Conservation (phyloP, 2,113 vertebrate genomes). For the Struthidea cinerea region DNA sequence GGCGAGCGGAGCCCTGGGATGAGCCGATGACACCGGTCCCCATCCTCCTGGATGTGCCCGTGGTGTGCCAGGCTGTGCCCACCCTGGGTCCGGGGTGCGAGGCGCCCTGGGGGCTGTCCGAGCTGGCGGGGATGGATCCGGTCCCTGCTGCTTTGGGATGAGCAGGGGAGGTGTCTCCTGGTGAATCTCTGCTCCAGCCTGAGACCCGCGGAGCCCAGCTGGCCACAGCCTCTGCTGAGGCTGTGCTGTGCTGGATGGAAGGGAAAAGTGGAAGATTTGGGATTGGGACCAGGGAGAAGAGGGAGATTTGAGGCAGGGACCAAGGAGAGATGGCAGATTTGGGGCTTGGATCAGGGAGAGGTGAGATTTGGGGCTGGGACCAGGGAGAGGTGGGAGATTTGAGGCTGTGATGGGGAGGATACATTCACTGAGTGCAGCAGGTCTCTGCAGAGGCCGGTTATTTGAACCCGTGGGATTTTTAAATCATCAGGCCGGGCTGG, state of each 20-base stretch:
- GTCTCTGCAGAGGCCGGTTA: not conserved
- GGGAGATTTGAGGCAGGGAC: not conserved
- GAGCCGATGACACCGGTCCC: rapidly evolving
- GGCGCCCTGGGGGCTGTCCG: not conserved
- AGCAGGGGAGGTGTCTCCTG: not conserved
- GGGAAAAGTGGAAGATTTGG: not conserved
- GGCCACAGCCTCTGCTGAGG: not conserved
- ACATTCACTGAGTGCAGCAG: not conserved
- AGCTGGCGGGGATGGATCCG: not conserved
- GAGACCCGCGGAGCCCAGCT: not conserved
- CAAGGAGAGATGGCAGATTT: not conserved
- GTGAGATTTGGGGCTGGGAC: not conserved
- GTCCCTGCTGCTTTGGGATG: not conserved
- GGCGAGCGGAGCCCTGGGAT: not conserved
- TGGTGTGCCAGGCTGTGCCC: not conserved
- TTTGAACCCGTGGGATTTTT: not conserved
- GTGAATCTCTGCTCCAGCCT: not conserved
- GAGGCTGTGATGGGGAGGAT: not conserved
- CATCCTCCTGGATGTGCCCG: rapidly evolving
- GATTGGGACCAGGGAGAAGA: no score
- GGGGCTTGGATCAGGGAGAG: no score
- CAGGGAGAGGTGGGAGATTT: not conserved
- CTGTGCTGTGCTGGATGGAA: no score
- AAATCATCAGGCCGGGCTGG: not conserved
- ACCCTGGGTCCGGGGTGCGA: rapidly evolving